Conservation (phyloP, 92 coral and sea anemone genomes). For the Montipora capitata region DNA sequence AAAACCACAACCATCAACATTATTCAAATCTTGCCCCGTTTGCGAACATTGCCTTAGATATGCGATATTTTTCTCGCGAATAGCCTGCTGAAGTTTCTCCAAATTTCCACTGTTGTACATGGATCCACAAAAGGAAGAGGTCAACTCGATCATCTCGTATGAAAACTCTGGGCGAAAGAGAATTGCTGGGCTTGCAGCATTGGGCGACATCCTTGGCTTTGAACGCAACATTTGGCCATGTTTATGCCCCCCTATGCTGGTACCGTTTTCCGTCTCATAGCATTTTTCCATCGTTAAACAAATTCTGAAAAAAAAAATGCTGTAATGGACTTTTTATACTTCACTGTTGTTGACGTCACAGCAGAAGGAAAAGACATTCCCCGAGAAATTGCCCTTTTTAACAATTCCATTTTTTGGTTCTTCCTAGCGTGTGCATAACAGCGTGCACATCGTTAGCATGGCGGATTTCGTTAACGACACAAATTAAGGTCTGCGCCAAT, state of each 20-base stretch:
- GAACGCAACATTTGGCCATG: background rate
- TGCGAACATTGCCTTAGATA: slow-evolving; percentile 11
- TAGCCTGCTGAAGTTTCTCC: slow-evolving; percentile 16
- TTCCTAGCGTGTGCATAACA: too few species aligned
- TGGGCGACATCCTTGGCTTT: background rate
- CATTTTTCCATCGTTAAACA: background rate
- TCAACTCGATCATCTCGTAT: slow-evolving; percentile 20
- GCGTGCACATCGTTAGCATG: too few species aligned
- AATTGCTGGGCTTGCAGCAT: slow-evolving; percentile 23
- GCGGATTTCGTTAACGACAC: too few species aligned
- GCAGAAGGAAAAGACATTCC: too few species aligned
- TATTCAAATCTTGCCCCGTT: slow-evolving; percentile 11
- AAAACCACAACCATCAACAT: slow-evolving; percentile 8
- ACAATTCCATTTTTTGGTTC: too few species aligned
- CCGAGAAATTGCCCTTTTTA: too few species aligned
- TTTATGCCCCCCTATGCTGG: background rate
- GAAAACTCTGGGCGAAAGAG: background rate
- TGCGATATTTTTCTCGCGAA: slow-evolving; percentile 22
- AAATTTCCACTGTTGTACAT: background rate
- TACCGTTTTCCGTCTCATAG: slow-evolving; percentile 2
- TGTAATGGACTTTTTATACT: too few species aligned
- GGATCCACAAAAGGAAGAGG: background rate
- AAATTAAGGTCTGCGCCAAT: too few species aligned
- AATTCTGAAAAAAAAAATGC: background rate
- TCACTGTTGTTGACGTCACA: too few species aligned